A percentile compares a stretch with the other conserved stretches of the same genome.
Evolutionary conservation across 2,113 vertebrate species (phyloP).

Genomic region (Hemibagrus wyckioides): DNA sequence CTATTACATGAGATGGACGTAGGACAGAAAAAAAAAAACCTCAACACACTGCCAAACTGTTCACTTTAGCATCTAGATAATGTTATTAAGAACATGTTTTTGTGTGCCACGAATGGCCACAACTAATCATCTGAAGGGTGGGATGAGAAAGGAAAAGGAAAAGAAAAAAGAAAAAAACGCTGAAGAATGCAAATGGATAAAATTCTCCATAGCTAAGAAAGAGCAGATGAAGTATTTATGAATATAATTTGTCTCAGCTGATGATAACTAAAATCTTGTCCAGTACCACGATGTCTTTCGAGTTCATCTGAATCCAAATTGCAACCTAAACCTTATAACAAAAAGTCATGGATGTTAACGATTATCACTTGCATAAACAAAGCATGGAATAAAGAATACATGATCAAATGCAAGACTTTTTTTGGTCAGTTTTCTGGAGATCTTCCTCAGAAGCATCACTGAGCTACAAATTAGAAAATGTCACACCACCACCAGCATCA

Average conservation of each 20-base stretch:
- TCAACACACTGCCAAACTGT: slow-evolving; percentile 34
- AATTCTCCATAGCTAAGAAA: slow-evolving; percentile 5
- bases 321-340: background rate
- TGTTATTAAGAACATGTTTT: slow-evolving; percentile 61
- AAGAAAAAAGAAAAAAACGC: too few species aligned
- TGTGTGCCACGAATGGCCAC: slow-evolving; percentile 52
- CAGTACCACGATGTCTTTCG: background rate
- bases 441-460: background rate
- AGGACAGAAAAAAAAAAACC: slow-evolving; percentile 42
- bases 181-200: slow-evolving; percentile 23
- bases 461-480: background rate
- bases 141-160: background rate
- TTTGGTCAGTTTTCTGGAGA: background rate
- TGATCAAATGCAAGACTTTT: background rate
- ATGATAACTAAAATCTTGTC: background rate
- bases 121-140: slow-evolving; percentile 16
- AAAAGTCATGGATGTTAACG: background rate
- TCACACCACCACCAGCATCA: background rate
- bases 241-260: slow-evolving; percentile 7
- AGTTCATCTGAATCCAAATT: background rate
- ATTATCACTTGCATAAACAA: background rate
- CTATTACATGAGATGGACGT: slow-evolving; percentile 53
- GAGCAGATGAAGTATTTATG: slow-evolving; percentile 28
- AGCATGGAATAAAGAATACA: background rate
- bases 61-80: slow-evolving; percentile 56